Percentiles rank a stretch among this genome's conserved stretches.
Conservation (phyloP, 2,888 invertebrate genomes). For the Incurvaria masculella region DNA sequence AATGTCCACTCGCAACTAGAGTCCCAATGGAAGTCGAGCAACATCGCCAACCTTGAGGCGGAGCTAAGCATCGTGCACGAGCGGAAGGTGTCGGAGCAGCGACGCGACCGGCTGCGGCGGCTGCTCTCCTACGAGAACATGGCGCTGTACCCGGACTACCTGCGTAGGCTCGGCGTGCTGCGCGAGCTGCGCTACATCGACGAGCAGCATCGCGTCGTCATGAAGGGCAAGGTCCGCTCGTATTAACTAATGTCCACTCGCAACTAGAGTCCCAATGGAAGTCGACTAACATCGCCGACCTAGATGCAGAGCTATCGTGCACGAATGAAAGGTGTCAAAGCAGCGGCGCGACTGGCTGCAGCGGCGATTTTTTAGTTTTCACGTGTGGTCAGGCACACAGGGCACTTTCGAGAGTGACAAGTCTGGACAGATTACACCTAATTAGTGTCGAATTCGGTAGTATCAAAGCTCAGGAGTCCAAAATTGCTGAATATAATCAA, state of each 20-base stretch:
- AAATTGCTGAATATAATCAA: not conserved
- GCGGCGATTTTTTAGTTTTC: conserved; percentile 27
- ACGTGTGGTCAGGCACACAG: not conserved
- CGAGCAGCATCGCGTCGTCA: conserved; percentile 44
- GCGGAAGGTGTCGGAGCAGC: conserved; percentile 67
- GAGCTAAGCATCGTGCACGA: conserved; percentile 74
- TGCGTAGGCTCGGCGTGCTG: conserved; percentile 73
- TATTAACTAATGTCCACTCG: conserved; percentile 4
- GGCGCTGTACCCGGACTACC: conserved; percentile 86
- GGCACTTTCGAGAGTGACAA: not conserved
- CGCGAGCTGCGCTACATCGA: conserved; percentile 67
- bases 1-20: conserved; percentile 44
- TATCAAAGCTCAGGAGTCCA: no score
- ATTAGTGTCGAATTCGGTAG: no score
- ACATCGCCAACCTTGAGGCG: conserved; percentile 75
- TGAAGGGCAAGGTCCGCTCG: conserved; percentile 30
- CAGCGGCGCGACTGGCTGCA: conserved; percentile 65
- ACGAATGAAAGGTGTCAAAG: conserved; percentile 69
- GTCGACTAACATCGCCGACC: conserved; percentile 72
- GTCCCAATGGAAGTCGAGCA: conserved; percentile 58
- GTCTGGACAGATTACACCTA: no score
- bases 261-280: conserved; percentile 52
- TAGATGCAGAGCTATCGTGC: conserved; percentile 78
- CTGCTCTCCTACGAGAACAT: conserved; percentile 82
- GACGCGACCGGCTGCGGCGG: conserved; percentile 66